Conservation (phyloP, 1,140 invertebrate species). For the Oedothorax gibbosus region DNA sequence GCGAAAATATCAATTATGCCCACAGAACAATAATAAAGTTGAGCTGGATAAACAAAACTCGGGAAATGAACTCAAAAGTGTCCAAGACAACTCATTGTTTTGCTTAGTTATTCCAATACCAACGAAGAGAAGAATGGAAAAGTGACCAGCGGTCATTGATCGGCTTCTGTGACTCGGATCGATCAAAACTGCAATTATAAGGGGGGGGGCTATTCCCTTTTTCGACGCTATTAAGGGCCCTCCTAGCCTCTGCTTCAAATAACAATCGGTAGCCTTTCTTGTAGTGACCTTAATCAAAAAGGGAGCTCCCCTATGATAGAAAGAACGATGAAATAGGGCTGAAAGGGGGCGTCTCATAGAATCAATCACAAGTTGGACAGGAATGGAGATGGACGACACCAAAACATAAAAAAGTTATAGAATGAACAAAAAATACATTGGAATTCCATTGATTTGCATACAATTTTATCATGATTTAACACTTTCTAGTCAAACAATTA, state of each 20-base stretch:
- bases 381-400: too few species aligned
- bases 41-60: constrained; percentile 17
- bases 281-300: constrained; percentile 53
- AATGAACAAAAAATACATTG: too few species aligned
- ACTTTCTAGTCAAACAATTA: too few species aligned
- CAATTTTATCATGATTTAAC: too few species aligned
- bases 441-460: too few species aligned
- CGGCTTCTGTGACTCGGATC: constrained; percentile 48
- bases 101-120: constrained; percentile 39
- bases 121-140: constrained; percentile 40
- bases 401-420: too few species aligned
- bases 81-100: constrained; percentile 6
- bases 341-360: too few species aligned
- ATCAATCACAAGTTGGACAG: too few species aligned
- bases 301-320: too few species aligned
- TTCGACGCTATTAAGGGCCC: constrained; percentile 40
- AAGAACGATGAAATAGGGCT: too few species aligned
- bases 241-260: constrained; percentile 53
- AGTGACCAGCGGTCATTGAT: constrained; percentile 55
- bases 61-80: background rate
- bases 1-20: too few species aligned
- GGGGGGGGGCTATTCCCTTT: constrained; percentile 31
- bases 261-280: constrained; percentile 54
- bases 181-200: constrained; percentile 60
- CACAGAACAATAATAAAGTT: too few species aligned